Base-by-base conservation (phyloP, 2,888 invertebrate genomes). In the Amphipyra berbera region DNA sequence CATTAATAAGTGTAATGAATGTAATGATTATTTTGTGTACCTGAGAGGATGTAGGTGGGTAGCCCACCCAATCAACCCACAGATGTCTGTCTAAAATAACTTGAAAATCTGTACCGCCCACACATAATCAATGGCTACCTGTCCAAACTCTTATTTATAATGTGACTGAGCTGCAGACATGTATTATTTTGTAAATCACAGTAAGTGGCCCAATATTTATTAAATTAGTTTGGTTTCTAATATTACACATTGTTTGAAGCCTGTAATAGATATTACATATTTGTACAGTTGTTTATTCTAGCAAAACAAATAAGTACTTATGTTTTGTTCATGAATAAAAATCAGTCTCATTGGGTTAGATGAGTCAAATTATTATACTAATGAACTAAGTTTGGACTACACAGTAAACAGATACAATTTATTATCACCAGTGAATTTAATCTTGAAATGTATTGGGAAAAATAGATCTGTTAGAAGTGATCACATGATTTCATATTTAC, bases 41-140 rank as follows among this genome's bases (percentile, higher is more conserved):
- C 64, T 76, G 71, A 54, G 52, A 50, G 50, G 57, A 55, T 62
- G 72, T 72, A 73, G 55, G 79, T 72, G 64, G 72, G 58, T 62
- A 41, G 61, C 65, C 57, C 61, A 58, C 70, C 73, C 44, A 58
- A 52, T 45, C 70, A 71, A 47, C 74, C 77, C 72, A 81, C 78
- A 61, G 73, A 68, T 45, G 6, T 71, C 68, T 68, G 53, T 42
- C 66, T 66, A 71, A 70, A 73, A 79, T 72, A 72, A 60, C 74
- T 67, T 63, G 66, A 68, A 76, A 74, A 76, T 76, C 49, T 73
- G 58, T 66, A 78, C 83, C 68, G 68, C 86, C 83, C 73, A 86
- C 84, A 75, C 74, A 63, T 54, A 82, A 84, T 84, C 82, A 84
- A 85, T 82, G 79, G 12, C 49, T 65, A 47, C 14, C 40, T 58